Percentiles rank a stretch among this genome's conserved stretches.
phyloP scores from a whole-genome alignment of 2,797 vertebrate genomes.

The Pantherophis alleghaniensis region DNA sequence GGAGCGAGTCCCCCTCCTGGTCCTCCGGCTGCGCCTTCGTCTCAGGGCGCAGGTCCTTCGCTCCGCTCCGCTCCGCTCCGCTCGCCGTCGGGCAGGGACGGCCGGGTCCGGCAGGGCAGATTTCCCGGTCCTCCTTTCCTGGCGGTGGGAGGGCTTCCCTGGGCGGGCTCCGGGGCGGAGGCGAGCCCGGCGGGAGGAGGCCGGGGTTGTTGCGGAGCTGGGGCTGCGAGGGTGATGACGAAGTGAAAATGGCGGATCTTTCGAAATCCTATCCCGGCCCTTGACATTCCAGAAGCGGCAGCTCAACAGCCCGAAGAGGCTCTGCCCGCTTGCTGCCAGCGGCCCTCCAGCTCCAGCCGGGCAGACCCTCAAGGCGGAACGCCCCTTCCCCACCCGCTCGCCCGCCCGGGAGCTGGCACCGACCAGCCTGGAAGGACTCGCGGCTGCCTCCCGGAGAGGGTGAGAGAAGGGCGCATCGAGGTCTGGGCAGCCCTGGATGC shows the following conservation, averaged over 20 bases:
- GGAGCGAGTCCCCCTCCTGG: neutral
- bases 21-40: no score
- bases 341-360: neutral
- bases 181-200: slow-evolving; percentile 15
- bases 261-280: slow-evolving; percentile 91
- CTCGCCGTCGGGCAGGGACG: neutral
- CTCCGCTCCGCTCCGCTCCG: neutral
- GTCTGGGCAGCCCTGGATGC: neutral
- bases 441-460: slow-evolving; percentile 1
- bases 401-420: neutral
- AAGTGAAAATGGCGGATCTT: slow-evolving; percentile 98
- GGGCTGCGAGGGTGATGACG: slow-evolving; percentile 80
- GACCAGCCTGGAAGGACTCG: neutral
- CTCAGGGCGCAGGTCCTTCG: neutral
- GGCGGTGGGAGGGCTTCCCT: neutral
- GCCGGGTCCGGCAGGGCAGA: neutral
- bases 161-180: neutral
- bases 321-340: slow-evolving; percentile 6
- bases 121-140: neutral
- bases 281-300: slow-evolving; percentile 77
- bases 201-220: slow-evolving; percentile 51
- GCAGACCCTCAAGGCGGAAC: neutral
- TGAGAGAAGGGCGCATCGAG: neutral
- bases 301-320: slow-evolving; percentile 36
- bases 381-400: neutral